These are phyloP conservation scores for Bombus fervidus DNA, from an alignment of 1,140 invertebrate genomes.

Conservation along the genomic window DNA sequence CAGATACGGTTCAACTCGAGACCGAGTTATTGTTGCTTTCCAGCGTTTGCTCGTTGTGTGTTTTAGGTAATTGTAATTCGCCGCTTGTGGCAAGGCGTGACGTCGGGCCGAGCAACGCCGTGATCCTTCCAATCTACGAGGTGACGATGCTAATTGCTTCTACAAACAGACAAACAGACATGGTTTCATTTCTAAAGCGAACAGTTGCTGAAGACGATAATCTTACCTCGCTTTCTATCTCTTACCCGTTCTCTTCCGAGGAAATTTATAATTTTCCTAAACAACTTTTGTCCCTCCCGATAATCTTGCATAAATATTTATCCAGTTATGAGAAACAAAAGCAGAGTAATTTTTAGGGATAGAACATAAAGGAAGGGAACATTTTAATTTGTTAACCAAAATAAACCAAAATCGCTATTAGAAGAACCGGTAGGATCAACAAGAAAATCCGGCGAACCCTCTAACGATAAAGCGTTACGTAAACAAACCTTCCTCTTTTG, in stretches of 20 bases:
- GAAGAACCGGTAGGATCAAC: constrained; percentile 68
- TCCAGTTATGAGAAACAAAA: constrained; percentile 27
- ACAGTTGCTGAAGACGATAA: constrained; percentile 38
- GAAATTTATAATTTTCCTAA: neutral
- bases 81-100: constrained; percentile 58
- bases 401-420: constrained; percentile 73
- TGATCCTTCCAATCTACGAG: constrained; percentile 66
- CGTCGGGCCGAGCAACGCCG: constrained; percentile 59
- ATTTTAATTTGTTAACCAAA: constrained; percentile 74
- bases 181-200: constrained; percentile 59
- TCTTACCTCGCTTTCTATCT: constrained; percentile 34
- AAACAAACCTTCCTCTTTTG: constrained; percentile 65
- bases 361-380: neutral
- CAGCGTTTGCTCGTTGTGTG: constrained; percentile 52
- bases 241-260: too few species aligned
- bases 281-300: too few species aligned
- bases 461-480: constrained; percentile 71
- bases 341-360: constrained; percentile 16
- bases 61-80: constrained; percentile 70
- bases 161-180: constrained; percentile 73
- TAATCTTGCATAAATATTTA: constrained; percentile 52
- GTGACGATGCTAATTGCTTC: constrained; percentile 67
- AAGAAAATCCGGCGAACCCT: constrained; percentile 69
- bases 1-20: neutral
- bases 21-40: constrained; percentile 46